A percentile compares a stretch with the other conserved stretches of the same genome.
phyloP scores from a whole-genome alignment of 2,113 vertebrate species.

The Thomomys bottae region DNA sequence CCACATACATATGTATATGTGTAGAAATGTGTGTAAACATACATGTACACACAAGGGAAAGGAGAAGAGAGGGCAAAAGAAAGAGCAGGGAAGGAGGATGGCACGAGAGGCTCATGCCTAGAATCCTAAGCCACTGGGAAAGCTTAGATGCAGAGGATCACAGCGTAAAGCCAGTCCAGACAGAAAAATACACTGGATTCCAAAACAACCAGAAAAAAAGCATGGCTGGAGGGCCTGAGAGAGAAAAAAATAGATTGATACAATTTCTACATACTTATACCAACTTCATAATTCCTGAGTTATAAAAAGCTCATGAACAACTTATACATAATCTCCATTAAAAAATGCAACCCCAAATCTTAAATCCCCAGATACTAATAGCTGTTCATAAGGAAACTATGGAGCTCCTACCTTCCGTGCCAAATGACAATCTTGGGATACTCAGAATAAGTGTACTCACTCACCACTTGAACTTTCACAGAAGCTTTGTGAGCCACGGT shows the following conservation, averaged over 20 bases:
- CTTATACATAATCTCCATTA: neutral
- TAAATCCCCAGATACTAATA: slow-evolving; percentile 19
- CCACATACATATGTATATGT: no score
- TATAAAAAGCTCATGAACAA: slow-evolving; percentile 51
- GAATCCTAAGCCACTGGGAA: no score
- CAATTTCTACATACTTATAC: slow-evolving; percentile 25
- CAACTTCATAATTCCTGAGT: neutral
- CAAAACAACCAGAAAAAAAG: no score
- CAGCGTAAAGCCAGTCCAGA: no score
- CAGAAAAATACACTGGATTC: no score
- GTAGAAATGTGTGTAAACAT: no score
- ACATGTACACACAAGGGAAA: no score
- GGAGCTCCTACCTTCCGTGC: neutral
- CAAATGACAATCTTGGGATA: neutral
- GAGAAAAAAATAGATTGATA: neutral
- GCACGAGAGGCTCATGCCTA: no score
- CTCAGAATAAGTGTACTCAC: slow-evolving; percentile 65
- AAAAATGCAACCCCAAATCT: neutral
- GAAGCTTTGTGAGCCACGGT: slow-evolving; percentile 84
- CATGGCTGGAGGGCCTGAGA: neutral
- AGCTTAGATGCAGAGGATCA: no score
- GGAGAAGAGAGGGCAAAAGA: no score
- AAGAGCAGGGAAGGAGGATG: no score
- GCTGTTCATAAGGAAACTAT: slow-evolving; percentile 14
- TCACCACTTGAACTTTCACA: slow-evolving; percentile 93